A percentile compares a stretch with the other conserved stretches of the same genome.
phyloP scores from a whole-genome alignment of 2,797 vertebrate species.

The Lindbergichthys nudifrons region DNA sequence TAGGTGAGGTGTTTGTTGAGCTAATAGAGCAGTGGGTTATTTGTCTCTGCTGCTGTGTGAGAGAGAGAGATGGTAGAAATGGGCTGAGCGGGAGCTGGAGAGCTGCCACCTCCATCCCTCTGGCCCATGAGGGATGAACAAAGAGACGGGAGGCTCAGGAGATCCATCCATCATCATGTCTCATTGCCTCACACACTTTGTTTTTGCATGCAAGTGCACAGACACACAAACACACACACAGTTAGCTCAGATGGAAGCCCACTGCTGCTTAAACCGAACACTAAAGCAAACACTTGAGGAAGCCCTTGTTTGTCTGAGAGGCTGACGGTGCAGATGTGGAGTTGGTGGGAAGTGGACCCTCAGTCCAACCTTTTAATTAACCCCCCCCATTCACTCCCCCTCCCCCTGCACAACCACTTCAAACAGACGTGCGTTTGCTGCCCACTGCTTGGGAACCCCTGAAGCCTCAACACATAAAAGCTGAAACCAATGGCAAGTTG shows the following conservation, averaged over 20 bases:
- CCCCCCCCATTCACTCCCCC: conserved; percentile 44
- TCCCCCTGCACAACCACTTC: conserved; percentile 54
- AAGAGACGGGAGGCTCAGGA: conserved; percentile 62
- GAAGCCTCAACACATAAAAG: conserved; percentile 8
- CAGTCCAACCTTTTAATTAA: conserved; percentile 66
- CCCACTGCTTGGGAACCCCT: conserved; percentile 20
- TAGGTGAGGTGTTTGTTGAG: conserved; percentile 60
- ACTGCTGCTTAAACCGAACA: conserved; percentile 32
- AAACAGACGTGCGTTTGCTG: conserved; percentile 52
- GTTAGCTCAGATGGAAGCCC: background rate
- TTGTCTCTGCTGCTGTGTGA: conserved; percentile 35
- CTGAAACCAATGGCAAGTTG: conserved; percentile 19
- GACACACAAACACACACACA: conserved; percentile 18
- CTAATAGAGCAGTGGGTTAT: conserved; percentile 64
- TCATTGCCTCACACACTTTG: conserved; percentile 41
- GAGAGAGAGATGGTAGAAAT: conserved; percentile 14
- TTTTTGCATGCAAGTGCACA: conserved; percentile 24
- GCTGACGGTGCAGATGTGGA: conserved; percentile 29
- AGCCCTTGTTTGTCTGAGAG: background rate
- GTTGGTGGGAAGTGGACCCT: conserved; percentile 46
- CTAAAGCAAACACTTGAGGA: background rate
- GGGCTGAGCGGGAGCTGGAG: conserved; percentile 55
- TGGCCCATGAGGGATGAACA: conserved; percentile 63
- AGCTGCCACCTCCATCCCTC: conserved; percentile 68
- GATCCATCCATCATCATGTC: conserved; percentile 73